Evolutionary conservation across 2,113 vertebrate genomes (phyloP).

Genomic region (Rissa tridactyla): DNA sequence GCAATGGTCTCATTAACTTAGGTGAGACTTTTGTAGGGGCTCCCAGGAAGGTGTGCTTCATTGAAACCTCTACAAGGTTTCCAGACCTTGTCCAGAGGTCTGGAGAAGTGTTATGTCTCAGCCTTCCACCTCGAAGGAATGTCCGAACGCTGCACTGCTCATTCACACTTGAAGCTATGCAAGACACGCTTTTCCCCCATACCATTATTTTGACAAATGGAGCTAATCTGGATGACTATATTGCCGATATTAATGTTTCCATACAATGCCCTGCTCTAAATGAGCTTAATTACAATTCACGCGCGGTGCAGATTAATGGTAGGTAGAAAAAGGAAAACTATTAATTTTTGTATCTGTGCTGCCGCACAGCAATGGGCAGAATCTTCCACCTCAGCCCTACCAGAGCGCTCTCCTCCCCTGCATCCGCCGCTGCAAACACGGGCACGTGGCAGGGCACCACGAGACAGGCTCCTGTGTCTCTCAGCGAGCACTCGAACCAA

Average conservation of each 20-base stretch:
- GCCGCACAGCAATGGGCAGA: background rate
- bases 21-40: background rate
- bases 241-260: slow-evolving; percentile 25
- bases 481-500: background rate
- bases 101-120: background rate
- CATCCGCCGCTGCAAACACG: background rate
- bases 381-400: background rate
- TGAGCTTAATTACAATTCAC: background rate
- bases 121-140: background rate
- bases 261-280: background rate
- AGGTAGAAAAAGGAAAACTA: background rate
- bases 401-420: background rate
- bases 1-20: background rate
- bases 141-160: background rate
- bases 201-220: slow-evolving; percentile 6
- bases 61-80: background rate
- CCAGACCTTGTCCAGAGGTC: background rate
- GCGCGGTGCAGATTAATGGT: background rate
- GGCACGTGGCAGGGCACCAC: background rate
- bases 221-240: background rate
- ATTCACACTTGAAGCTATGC: rapidly evolving
- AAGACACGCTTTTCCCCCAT: background rate
- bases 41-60: background rate
- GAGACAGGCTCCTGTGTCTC: background rate
- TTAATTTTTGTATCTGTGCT: background rate